These are phyloP conservation scores for Hemibagrus wyckioides DNA, from an alignment of 2,113 vertebrate species.

Conservation along the genomic window DNA sequence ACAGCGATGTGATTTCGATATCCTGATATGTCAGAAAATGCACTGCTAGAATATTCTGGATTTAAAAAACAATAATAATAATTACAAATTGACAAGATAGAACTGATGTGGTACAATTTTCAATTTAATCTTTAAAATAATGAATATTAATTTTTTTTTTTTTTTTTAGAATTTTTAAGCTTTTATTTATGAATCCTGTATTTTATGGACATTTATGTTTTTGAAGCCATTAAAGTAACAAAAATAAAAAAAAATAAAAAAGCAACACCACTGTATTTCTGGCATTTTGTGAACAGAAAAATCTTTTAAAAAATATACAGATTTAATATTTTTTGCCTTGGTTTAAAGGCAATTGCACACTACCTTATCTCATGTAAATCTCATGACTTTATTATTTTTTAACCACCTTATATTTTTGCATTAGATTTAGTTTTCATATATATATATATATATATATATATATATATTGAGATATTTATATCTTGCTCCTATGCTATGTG, in stretches of 20 bases:
- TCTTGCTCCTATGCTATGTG: neutral
- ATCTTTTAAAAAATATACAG: too few species aligned
- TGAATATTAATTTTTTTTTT: neutral
- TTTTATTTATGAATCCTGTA: neutral
- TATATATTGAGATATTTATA: neutral
- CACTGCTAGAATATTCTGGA: neutral
- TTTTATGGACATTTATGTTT: neutral
- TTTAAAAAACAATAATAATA: too few species aligned
- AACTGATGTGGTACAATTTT: neutral
- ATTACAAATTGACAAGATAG: neutral
- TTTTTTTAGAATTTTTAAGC: neutral
- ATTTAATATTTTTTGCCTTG: neutral
- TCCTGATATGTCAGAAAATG: neutral
- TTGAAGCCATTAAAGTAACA: neutral
- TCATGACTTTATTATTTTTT: too few species aligned
- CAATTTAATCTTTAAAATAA: neutral
- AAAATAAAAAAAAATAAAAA: too few species aligned
- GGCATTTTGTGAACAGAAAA: neutral
- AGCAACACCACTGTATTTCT: neutral
- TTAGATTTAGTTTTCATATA: neutral
- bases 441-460: neutral
- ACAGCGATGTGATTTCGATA: neutral
- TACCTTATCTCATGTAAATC: neutral
- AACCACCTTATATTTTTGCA: neutral
- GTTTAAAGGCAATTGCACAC: neutral